Evolutionary conservation across 2,888 invertebrate genomes (phyloP).

Genomic region (Eupithecia exiguata): DNA sequence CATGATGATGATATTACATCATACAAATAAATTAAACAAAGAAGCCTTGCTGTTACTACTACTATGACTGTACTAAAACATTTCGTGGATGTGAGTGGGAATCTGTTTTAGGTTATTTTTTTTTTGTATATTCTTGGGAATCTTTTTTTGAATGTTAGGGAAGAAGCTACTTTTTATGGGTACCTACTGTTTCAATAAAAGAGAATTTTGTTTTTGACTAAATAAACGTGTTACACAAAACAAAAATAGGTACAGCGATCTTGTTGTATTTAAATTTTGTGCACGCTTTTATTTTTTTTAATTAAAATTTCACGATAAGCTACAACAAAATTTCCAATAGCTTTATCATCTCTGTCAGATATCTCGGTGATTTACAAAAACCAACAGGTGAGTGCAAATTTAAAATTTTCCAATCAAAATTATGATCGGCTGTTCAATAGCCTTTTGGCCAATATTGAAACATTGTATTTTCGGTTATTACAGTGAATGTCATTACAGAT

Average conservation of each 20-base stretch:
- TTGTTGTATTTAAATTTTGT: neutral
- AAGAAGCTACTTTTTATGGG: too few relatives aligned
- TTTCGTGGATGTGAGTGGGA: too few relatives aligned
- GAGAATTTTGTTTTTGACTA: neutral
- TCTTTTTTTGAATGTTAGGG: too few relatives aligned
- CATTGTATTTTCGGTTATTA: conserved; percentile 12
- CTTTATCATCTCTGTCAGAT: neutral
- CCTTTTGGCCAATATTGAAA: conserved; percentile 4
- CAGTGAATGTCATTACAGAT: conserved; percentile 69
- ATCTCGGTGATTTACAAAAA: neutral
- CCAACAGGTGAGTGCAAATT: neutral
- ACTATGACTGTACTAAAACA: too few relatives aligned
- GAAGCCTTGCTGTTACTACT: too few relatives aligned
- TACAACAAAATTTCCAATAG: neutral
- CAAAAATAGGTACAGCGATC: neutral
- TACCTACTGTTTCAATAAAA: neutral
- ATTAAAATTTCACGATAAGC: too few relatives aligned
- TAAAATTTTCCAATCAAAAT: neutral
- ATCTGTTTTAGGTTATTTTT: too few relatives aligned
- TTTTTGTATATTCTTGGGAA: too few relatives aligned
- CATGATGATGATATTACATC: too few relatives aligned
- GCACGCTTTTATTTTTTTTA: neutral
- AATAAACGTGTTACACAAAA: neutral
- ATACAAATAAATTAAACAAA: too few relatives aligned
- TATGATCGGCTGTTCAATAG: neutral